A percentile compares a stretch with the other conserved stretches of the same genome.
phyloP scores from a whole-genome alignment of 2,113 vertebrate genomes.

The Cyphomyrus discorhynchus region DNA sequence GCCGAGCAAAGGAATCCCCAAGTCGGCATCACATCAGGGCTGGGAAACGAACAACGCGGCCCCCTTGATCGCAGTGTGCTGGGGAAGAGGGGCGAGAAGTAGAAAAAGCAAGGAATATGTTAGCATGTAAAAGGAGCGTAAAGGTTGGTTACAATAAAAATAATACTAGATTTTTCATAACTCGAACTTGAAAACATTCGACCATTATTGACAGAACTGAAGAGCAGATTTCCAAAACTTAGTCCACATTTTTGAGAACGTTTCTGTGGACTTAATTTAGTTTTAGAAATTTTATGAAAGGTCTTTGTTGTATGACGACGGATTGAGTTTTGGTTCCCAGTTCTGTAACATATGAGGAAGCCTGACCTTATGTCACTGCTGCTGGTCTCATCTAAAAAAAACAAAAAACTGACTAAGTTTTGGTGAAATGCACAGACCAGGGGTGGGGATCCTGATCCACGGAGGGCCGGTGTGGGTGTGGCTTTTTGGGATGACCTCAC shows the following conservation, averaged over 20 bases:
- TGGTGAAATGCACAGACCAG: too few relatives aligned
- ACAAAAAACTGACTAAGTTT: background rate
- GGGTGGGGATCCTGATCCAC: too few relatives aligned
- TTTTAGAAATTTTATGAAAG: background rate
- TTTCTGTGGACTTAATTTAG: background rate
- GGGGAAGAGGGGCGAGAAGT: background rate
- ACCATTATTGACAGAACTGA: background rate
- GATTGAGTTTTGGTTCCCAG: background rate
- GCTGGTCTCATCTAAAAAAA: background rate
- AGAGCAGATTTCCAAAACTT: background rate
- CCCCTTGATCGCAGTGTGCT: slow-evolving; percentile 15
- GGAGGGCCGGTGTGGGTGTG: too few relatives aligned
- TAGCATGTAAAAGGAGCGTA: background rate
- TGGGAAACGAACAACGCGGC: background rate
- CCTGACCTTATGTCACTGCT: background rate
- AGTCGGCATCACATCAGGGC: background rate
- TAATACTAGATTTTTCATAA: background rate
- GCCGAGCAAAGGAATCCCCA: background rate
- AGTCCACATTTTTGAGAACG: background rate
- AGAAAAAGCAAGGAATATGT: background rate
- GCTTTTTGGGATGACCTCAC: too few relatives aligned
- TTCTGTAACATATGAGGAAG: background rate
- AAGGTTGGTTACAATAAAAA: background rate
- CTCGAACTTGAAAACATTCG: background rate
- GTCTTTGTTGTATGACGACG: background rate